Percentiles rank a stretch among this genome's conserved stretches.
phyloP scores from a whole-genome alignment of 2,888 invertebrate species.

The Fragum sueziense region DNA sequence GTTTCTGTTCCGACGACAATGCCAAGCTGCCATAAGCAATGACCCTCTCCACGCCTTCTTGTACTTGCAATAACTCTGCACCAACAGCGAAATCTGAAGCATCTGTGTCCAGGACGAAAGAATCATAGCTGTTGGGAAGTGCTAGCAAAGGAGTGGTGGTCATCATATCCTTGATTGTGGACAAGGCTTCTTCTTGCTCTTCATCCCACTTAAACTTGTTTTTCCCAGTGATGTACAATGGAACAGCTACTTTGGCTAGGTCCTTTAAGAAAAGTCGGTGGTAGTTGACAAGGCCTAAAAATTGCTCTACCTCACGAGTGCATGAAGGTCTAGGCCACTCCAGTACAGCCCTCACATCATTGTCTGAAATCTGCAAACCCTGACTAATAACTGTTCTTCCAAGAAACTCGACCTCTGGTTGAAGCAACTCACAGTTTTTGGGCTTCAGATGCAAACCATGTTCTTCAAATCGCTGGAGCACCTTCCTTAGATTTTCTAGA shows the following conservation, averaged over 20 bases:
- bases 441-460: conserved; percentile 52
- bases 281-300: conserved; percentile 57
- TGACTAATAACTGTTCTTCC: conserved; percentile 28
- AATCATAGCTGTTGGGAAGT: conserved; percentile 38
- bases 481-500: conserved; percentile 30
- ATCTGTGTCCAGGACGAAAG: conserved; percentile 29
- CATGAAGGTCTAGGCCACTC: conserved; percentile 31
- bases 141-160: conserved; percentile 39
- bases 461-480: conserved; percentile 40
- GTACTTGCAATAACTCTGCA: conserved; percentile 49
- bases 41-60: conserved; percentile 20
- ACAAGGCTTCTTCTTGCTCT: conserved; percentile 17
- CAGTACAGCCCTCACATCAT: conserved; percentile 11
- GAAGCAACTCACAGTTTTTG: conserved; percentile 54
- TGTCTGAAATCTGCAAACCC: conserved; percentile 12
- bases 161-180: conserved; percentile 19
- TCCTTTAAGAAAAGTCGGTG: conserved; percentile 38
- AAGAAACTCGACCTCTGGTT: conserved; percentile 43
- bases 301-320: conserved; percentile 41
- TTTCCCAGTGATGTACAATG: conserved; percentile 41
- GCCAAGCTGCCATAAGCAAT: conserved; percentile 28
- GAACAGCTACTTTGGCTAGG: conserved; percentile 14
- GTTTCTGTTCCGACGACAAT: conserved; percentile 26
- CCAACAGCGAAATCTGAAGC: conserved; percentile 57
- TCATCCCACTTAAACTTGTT: conserved; percentile 17